Percentiles rank a stretch among this genome's conserved stretches.
Conservation (phyloP, 1,140 invertebrate genomes). For the Chironomus striatipennis region DNA sequence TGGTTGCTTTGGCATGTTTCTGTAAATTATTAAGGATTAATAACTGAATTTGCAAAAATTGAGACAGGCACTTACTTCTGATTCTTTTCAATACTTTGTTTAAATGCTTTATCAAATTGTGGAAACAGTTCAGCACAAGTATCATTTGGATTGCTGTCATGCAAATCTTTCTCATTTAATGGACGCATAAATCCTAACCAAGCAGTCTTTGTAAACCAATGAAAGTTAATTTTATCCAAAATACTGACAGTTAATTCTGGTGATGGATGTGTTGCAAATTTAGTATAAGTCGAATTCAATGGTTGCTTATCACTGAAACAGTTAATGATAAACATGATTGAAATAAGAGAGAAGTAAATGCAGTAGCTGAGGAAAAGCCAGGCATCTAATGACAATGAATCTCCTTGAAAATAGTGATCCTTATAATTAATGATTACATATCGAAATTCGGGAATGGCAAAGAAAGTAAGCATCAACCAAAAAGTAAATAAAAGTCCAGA, state of each 20-base stretch:
- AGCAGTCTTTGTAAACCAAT: slow-evolving; percentile 78
- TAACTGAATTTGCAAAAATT: not conserved
- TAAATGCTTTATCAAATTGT: slow-evolving; percentile 74
- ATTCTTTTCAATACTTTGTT: slow-evolving; percentile 45
- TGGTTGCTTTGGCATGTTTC: not conserved
- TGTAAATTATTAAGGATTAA: not conserved
- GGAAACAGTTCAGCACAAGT: slow-evolving; percentile 65
- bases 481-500: slow-evolving; percentile 78
- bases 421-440: slow-evolving; percentile 45
- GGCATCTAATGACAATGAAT: slow-evolving; percentile 30
- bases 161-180: slow-evolving; percentile 68
- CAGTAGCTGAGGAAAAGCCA: slow-evolving; percentile 63
- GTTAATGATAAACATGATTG: slow-evolving; percentile 63
- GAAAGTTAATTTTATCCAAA: slow-evolving; percentile 71
- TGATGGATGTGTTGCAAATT: slow-evolving; percentile 60
- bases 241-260: slow-evolving; percentile 76
- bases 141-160: slow-evolving; percentile 76
- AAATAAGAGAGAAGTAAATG: slow-evolving; percentile 62
- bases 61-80: slow-evolving; percentile 39
- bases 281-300: slow-evolving; percentile 53
- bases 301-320: slow-evolving; percentile 67
- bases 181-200: slow-evolving; percentile 70
- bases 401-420: not conserved
- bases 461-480: slow-evolving; percentile 63
- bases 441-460: slow-evolving; percentile 59